phyloP scores from a whole-genome alignment of 2,888 invertebrate genomes.

The Cheiracanthium punctorium region DNA sequence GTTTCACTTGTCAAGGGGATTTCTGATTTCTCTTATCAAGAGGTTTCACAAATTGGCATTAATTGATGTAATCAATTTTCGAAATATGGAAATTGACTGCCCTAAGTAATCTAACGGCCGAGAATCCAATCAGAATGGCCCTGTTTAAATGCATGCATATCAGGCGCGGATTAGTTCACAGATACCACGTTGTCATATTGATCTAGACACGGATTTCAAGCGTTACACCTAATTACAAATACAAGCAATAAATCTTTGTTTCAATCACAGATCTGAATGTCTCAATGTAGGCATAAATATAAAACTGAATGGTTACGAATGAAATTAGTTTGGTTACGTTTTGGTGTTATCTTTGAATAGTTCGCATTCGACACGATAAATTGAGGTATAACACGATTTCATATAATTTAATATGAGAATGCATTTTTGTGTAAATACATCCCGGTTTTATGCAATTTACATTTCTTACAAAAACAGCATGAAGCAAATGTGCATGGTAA shows the following conservation, averaged over 20 bases:
- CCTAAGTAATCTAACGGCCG: not conserved
- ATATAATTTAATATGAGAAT: too few species aligned
- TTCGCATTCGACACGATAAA: too few species aligned
- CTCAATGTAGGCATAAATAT: too few species aligned
- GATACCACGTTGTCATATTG: not conserved
- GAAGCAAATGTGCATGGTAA: too few species aligned
- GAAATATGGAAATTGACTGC: constrained; percentile 4
- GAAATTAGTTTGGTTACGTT: too few species aligned
- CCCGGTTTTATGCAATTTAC: too few species aligned
- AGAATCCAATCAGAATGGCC: not conserved
- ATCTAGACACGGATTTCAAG: not conserved
- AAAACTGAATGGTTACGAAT: too few species aligned
- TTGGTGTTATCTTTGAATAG: too few species aligned
- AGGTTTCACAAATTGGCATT: not conserved
- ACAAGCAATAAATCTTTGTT: not conserved
- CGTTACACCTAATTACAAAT: not conserved
- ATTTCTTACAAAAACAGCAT: too few species aligned
- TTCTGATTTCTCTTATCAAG: constrained; percentile 3
- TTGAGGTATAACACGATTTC: too few species aligned
- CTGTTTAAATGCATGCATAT: constrained; percentile 4
- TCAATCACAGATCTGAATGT: not conserved
- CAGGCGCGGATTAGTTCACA: not conserved
- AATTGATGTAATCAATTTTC: constrained; percentile 12
- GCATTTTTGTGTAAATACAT: too few species aligned
- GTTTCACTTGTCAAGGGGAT: not conserved